Evolutionary conservation across 2,113 vertebrate genomes (phyloP), one percentile per base, ranked within the genome.

Genomic region (Myotis yumanensis): DNA sequence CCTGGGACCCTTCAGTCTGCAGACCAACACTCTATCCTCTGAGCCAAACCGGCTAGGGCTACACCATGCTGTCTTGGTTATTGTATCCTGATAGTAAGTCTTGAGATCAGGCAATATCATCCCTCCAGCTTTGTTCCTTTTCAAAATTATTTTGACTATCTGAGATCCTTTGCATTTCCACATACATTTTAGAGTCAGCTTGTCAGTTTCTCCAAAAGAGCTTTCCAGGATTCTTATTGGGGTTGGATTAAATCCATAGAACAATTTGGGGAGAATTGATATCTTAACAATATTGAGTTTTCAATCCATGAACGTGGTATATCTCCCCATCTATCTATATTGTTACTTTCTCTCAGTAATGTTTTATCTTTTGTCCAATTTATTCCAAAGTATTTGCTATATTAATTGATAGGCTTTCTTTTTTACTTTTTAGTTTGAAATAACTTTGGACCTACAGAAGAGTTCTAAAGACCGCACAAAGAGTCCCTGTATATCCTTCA

Each of bases 71-170:
- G 57, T 59, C 35, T 40, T 54, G 40, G 73, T 59, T 57, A 37
- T 1, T 48, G 10, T n/a, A 46, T 71, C 16, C 22, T 87, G 57
- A 15, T 46, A 54, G 25, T 35, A 64, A 54, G 37, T 84, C 51
- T 76, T 57, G 57, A 91, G 59, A 40, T 93, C 43, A 82, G 51
- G 37, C 68, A n/a, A 32, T 68, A 32, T n/a, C 51, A 80, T 52
- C 54, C 54, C 14, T 90, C n/a, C 88, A 77, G 75, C 14, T 87
- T 35, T 84, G 51, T 40, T 54, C 57, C 77, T 91, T 68, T 80
- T 93, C 83, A 89, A 84, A 81, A 76, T 91, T n/a, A 18, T 80
- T 80, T 82, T 12, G 35, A 76, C 43, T 88, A 40, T 48, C 82
- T 25, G 68, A 69, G n/a, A 37, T 43, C 11, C 43, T 83, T 95